Evolutionary conservation across 2,797 vertebrate species (phyloP).

Genomic region (Sebastes cheni): DNA sequence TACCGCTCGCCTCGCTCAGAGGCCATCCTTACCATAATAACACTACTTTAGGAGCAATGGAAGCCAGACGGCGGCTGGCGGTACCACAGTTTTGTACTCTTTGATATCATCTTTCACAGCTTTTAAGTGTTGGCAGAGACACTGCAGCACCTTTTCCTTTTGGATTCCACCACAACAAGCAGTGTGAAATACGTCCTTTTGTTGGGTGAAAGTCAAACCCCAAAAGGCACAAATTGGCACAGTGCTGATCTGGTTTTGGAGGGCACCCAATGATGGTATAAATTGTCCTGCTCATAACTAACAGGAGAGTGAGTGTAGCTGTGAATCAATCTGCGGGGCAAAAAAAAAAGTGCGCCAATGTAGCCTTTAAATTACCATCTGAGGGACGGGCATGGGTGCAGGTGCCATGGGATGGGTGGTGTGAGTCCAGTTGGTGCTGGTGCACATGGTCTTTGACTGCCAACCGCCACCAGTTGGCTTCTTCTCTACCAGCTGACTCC

Average conservation of each 20-base stretch:
- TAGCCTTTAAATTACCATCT: slow-evolving; percentile 81
- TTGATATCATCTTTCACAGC: neutral
- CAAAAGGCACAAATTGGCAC: neutral
- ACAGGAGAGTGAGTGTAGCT: neutral
- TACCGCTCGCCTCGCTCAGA: no score
- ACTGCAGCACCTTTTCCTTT: neutral
- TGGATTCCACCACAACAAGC: neutral
- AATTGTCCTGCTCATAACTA: neutral
- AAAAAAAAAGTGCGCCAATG: neutral
- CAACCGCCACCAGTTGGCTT: slow-evolving; percentile 83
- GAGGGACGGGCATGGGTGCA: slow-evolving; percentile 76
- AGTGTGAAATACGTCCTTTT: neutral
- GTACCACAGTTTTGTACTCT: no score
- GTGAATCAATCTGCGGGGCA: neutral
- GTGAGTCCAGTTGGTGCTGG: slow-evolving; percentile 84
- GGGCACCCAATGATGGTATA: neutral
- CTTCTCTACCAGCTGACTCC: slow-evolving; percentile 86
- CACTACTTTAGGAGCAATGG: no score
- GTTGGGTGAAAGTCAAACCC: neutral
- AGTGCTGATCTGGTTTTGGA: neutral
- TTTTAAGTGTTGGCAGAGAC: neutral
- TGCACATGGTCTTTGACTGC: slow-evolving; percentile 86
- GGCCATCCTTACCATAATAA: no score
- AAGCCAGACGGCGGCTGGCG: no score
- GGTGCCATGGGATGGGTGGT: slow-evolving; percentile 79